Evolutionary conservation across 2,797 vertebrate species (phyloP), one percentile per base, ranked within the genome.

Genomic region (Myotis pilosus): DNA sequence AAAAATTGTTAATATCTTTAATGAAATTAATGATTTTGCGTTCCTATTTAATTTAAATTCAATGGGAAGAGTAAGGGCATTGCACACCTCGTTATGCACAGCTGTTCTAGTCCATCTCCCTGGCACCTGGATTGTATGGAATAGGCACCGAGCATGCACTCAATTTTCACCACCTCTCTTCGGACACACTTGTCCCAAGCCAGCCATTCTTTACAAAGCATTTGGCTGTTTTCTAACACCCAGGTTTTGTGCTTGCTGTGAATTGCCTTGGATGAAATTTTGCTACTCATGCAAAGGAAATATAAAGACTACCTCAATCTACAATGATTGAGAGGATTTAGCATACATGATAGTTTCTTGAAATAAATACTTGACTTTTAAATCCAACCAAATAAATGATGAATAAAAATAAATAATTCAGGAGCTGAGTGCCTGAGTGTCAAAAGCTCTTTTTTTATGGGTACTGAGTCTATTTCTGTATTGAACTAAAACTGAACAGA

Each of bases 371-470:
- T 69, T 78, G 44, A 44, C 38, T 72, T 92, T 76, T 36, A 88
- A 92, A 88, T 88, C 33, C n/a, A 83, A 84, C 22, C 17, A 72
- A 79, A 49, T 36, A 68, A 16, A 17, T 60, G 25, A 62, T 69
- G 74, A 93, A 93, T 75, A 80, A 83, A 95, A 81, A 64, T 75
- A 81, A 92, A 85, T 89, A 51, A 92, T 81, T 81, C 20, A 71
- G 62, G 33, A 69, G 10, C 11, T 41, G 23, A 53, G 33, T 78
- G 64, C 51, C 47, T 57, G 12, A 75, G 9, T 10, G 69, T 38
- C 28, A 23, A 78, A 91, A 85, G 17, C 25, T 64, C 16, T 28
- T 91, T 47, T 33, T 81, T 81, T 57, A 36, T 57, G 23, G 28
- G 22, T 30, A 69, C 10, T 47, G 22, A 81, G 25, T 89, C 25